Percentiles rank a stretch among this genome's conserved stretches.
These are phyloP conservation scores for Zapus hudsonius DNA, from an alignment of 2,113 vertebrate species.

Conservation along the genomic window DNA sequence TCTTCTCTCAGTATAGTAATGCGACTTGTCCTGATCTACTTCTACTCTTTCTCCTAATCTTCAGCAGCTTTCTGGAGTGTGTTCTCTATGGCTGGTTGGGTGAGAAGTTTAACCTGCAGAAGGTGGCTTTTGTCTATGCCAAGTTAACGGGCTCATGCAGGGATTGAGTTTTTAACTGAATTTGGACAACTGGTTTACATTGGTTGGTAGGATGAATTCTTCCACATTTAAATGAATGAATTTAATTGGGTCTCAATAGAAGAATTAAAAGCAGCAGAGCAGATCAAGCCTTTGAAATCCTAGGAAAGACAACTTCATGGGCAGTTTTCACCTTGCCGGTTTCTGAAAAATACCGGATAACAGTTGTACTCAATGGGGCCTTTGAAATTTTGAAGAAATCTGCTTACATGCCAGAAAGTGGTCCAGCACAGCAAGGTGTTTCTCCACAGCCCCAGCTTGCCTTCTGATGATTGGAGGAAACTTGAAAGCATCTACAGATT, in stretches of 20 bases:
- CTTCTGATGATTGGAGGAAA: neutral
- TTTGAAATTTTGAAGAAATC: slow-evolving; percentile 42
- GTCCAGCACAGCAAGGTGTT: neutral
- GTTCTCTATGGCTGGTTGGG: neutral
- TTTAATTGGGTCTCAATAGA: slow-evolving; percentile 38
- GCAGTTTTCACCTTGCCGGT: neutral
- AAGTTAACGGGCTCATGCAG: slow-evolving; percentile 45
- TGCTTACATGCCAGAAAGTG: neutral
- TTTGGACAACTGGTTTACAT: slow-evolving; percentile 37
- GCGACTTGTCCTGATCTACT: neutral
- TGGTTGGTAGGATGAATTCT: slow-evolving; percentile 41
- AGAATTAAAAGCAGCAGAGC: slow-evolving; percentile 60
- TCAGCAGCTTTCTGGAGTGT: neutral
- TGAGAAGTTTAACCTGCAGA: slow-evolving; percentile 27
- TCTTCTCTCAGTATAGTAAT: neutral
- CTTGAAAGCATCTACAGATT: slow-evolving; percentile 13
- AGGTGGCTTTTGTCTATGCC: slow-evolving; percentile 52
- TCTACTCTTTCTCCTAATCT: neutral
- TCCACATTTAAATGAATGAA: slow-evolving; percentile 18
- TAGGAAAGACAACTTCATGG: slow-evolving; percentile 38
- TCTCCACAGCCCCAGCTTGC: neutral
- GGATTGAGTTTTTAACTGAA: slow-evolving; percentile 38
- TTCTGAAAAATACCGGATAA: slow-evolving; percentile 31
- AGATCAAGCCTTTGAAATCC: slow-evolving; percentile 36
- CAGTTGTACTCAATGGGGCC: neutral